phyloP scores from a whole-genome alignment of 1,140 invertebrate species.

The Polypedilum vanderplanki region DNA sequence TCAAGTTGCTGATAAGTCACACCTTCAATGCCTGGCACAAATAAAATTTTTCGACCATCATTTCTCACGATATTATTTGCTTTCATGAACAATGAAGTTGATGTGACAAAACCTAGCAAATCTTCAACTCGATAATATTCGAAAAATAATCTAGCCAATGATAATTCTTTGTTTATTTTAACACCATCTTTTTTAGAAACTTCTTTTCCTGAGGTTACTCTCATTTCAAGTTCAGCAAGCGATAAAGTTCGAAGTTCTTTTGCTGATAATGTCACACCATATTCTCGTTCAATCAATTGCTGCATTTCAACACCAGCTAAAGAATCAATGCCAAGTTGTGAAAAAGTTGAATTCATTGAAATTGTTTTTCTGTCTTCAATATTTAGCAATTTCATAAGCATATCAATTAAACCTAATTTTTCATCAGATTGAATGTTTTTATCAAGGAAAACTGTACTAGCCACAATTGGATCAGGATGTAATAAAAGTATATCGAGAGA shows the following conservation, averaged over 20 bases:
- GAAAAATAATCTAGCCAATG: constrained; percentile 37
- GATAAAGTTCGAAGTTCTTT: constrained; percentile 59
- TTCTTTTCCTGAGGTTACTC: constrained; percentile 39
- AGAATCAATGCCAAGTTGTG: constrained; percentile 76
- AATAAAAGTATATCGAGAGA: constrained; percentile 57
- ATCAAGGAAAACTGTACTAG: constrained; percentile 65
- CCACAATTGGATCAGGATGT: constrained; percentile 56
- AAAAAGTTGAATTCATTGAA: constrained; percentile 51
- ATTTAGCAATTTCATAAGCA: constrained; percentile 52
- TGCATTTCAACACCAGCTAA: constrained; percentile 80
- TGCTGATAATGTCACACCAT: constrained; percentile 63
- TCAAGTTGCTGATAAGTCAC: constrained; percentile 46
- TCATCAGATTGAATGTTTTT: constrained; percentile 48
- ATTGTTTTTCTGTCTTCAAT: constrained; percentile 47
- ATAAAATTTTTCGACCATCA: constrained; percentile 48
- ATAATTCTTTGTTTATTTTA: constrained; percentile 42
- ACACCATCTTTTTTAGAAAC: constrained; percentile 49
- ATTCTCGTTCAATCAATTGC: constrained; percentile 68
- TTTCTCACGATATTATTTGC: not conserved
- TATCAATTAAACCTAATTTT: constrained; percentile 51
- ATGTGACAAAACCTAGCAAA: not conserved
- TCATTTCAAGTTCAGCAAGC: constrained; percentile 48
- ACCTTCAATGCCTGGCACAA: constrained; percentile 78
- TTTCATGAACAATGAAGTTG: not conserved
- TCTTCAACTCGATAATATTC: constrained; percentile 36